Evolutionary conservation across 2,888 invertebrate species (phyloP), one percentile per base, ranked within the genome.

Genomic region (Ditula angustiorana): DNA sequence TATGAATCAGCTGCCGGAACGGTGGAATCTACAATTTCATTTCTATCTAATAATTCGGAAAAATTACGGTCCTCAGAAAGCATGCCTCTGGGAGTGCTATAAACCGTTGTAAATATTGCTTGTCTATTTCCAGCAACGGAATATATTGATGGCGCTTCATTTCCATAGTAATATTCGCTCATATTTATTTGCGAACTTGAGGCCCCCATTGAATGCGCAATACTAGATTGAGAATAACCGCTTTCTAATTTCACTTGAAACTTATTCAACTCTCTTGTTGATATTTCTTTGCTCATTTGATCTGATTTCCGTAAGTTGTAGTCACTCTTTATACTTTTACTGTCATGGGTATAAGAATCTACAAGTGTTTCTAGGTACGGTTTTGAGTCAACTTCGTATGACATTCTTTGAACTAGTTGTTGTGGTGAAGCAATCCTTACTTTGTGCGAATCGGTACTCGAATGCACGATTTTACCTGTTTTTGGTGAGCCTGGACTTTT

Each of bases 401-500:
- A 56, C 66, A 86, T 72, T 77, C 86, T 85, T 80, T 90, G 90
- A 69, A 85, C 73, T 59, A 81, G 80, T 75, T 90, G 91, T 75
- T 90, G 91, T 11, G 92, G 90, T 3, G 92, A 90, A 67, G 85
- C 74, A 52, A 86, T 82, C 76, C 88, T 86, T 59, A 85, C 81
- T 83, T 90, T 92, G 76, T 91, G 88, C 65, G 82, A 74, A 67
- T 92, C 92, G 63, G 91, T 90, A 66, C 82, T 79, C 61, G 78
- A 77, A 68, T 92, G 92, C 23, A 81, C 74, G 24, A 85, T 78
- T 79, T 90, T 85, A 26, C 88, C 91, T 21, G 92, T 95, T 82
- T 96, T 96, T 0, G 97, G 96, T 0, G 96, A 97, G 24, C 96
- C 96, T 2, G 97, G 97, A 30, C 97, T 97, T 88, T 97, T 97